Conservation (phyloP, 2,797 vertebrate species). For the Brachymystax lenok region DNA sequence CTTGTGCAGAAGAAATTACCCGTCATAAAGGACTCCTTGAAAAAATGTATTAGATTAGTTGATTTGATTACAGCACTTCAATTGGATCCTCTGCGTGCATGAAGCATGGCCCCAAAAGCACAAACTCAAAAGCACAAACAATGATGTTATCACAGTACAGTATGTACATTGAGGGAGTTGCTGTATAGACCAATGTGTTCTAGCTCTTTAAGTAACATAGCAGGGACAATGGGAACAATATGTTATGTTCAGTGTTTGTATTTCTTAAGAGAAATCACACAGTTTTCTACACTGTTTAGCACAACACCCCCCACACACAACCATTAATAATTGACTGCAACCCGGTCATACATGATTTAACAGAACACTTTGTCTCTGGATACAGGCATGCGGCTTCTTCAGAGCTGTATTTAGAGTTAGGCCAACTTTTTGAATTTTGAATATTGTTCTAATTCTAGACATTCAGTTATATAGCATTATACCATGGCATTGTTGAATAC, state of each 20-base stretch:
- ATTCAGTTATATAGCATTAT: too few species aligned
- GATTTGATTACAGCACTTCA: too few species aligned
- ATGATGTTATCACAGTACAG: neutral
- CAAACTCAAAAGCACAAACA: neutral
- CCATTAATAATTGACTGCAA: conserved; percentile 4
- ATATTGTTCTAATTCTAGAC: too few species aligned
- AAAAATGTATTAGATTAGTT: too few species aligned
- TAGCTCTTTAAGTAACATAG: neutral
- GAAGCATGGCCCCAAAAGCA: neutral
- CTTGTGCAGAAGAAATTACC: too few species aligned
- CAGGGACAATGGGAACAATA: neutral
- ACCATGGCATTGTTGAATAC: too few species aligned
- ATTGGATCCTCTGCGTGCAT: too few species aligned
- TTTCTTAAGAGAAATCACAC: neutral
- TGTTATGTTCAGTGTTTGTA: conserved; percentile 18
- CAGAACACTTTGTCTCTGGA: neutral
- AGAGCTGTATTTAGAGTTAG: neutral
- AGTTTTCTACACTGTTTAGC: conserved; percentile 28
- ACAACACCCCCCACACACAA: conserved; percentile 10
- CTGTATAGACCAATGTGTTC: neutral
- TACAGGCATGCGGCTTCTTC: neutral
- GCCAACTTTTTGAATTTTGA: neutral
- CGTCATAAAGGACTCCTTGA: too few species aligned
- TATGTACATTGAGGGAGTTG: neutral
- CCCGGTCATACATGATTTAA: conserved; percentile 1